Conservation (phyloP, 2,113 vertebrate genomes). For the Thalassarche chlororhynchos region DNA sequence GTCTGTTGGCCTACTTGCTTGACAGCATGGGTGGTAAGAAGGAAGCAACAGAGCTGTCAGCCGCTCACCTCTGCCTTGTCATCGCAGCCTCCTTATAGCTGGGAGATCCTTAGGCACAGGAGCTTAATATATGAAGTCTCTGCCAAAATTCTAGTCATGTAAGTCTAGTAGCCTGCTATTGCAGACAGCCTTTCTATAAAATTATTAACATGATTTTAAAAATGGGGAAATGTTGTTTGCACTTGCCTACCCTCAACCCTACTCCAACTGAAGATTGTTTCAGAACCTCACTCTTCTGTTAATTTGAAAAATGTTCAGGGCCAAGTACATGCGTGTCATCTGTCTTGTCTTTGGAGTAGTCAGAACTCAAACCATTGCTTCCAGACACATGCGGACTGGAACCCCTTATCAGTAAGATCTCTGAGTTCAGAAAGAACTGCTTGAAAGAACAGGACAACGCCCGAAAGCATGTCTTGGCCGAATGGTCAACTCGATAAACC, state of each 20-base stretch:
- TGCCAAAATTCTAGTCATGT: not conserved
- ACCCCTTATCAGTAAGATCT: not conserved
- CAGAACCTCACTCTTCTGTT: not conserved
- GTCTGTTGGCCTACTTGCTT: not conserved
- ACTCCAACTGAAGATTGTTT: not conserved
- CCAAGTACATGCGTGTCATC: not conserved
- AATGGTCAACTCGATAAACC: not conserved
- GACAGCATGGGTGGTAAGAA: not conserved
- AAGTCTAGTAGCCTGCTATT: not conserved
- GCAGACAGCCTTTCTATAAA: not conserved
- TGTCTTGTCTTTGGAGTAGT: not conserved
- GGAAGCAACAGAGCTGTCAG: not conserved
- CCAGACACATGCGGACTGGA: not conserved
- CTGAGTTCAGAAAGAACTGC: not conserved
- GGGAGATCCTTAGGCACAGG: not conserved
- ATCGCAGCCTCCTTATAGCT: not conserved
- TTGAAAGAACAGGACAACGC: not conserved
- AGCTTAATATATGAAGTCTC: not conserved
- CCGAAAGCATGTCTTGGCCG: not conserved
- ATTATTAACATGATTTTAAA: not conserved
- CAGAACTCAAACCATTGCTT: not conserved
- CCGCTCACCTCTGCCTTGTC: not conserved
- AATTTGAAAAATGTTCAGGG: not conserved
- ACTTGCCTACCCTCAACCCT: not conserved
- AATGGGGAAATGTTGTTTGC: not conserved